Conservation (phyloP, 2,888 invertebrate species). For the Apamea monoglypha region DNA sequence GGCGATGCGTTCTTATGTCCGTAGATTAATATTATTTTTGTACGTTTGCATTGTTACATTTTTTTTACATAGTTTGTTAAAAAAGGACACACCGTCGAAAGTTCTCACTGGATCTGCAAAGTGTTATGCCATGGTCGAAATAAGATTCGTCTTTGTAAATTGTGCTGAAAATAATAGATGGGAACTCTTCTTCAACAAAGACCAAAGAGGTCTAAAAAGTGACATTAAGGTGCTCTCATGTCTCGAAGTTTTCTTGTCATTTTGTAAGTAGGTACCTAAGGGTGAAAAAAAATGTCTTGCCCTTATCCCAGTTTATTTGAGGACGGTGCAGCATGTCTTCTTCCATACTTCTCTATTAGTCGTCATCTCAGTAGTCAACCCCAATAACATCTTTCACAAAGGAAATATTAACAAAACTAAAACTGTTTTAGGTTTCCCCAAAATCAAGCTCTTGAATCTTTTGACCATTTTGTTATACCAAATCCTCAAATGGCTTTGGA, state of each 20-base stretch:
- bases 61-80: background rate
- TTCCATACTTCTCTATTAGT: background rate
- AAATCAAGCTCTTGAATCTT: background rate
- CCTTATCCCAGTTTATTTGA: background rate
- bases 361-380: background rate
- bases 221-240: background rate
- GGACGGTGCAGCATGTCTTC: background rate
- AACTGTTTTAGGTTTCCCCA: background rate
- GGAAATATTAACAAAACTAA: background rate
- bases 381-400: no score
- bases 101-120: background rate
- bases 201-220: background rate
- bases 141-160: background rate
- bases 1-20: conserved; percentile 36
- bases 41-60: background rate
- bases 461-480: background rate
- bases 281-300: background rate
- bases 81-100: background rate
- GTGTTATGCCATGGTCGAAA: background rate
- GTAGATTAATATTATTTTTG: conserved; percentile 26
- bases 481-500: background rate
- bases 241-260: background rate
- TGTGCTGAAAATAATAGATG: background rate
- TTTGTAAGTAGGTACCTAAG: background rate
- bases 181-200: background rate